Percentiles rank a stretch among this genome's conserved stretches.
Conservation (phyloP, 2,797 vertebrate species). For the Otolemur crassicaudatus region DNA sequence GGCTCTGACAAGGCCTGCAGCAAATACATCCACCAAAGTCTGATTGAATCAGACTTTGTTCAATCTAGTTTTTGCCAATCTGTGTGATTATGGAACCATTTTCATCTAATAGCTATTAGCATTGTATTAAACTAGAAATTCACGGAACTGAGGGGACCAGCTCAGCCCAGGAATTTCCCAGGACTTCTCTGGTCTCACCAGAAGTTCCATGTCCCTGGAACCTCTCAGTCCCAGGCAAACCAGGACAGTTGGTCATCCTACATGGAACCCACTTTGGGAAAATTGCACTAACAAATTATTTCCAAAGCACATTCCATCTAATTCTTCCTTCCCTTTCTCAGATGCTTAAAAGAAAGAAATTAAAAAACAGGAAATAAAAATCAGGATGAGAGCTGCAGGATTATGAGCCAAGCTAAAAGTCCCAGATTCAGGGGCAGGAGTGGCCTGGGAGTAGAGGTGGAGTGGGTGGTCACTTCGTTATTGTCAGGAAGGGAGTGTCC, state of each 20-base stretch:
- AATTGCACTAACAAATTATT: neutral
- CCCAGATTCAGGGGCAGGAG: neutral
- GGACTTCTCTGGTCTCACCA: neutral
- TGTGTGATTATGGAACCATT: neutral
- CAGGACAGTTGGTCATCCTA: neutral
- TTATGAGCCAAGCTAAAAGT: neutral
- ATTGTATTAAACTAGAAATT: neutral
- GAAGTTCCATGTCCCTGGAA: neutral
- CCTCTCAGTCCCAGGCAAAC: neutral
- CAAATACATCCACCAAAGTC: neutral
- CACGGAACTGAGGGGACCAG: neutral
- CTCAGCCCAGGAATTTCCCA: neutral
- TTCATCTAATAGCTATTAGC: neutral
- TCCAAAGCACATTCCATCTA: neutral
- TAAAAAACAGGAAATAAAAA: neutral
- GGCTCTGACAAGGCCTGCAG: neutral
- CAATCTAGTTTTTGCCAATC: neutral
- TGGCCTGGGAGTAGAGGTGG: neutral
- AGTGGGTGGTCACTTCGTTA: neutral
- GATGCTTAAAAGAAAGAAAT: neutral
- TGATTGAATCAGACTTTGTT: neutral
- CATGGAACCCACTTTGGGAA: neutral
- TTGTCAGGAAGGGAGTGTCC: slow-evolving; percentile 47
- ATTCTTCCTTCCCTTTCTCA: neutral
- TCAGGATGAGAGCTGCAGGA: neutral